Evolutionary conservation across 2,797 vertebrate species (phyloP).

Genomic region (Spizella passerina): DNA sequence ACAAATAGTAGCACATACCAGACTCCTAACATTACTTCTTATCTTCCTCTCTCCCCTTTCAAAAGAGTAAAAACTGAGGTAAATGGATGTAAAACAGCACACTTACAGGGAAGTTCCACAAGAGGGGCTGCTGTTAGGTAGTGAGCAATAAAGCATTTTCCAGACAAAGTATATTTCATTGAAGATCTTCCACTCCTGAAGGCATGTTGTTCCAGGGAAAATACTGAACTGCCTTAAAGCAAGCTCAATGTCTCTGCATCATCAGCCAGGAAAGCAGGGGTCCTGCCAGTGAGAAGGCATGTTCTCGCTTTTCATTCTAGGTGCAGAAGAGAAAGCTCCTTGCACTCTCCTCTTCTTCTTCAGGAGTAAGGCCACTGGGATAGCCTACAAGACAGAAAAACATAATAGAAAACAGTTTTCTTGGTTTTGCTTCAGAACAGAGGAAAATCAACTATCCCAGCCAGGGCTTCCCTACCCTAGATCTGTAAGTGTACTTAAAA

Average conservation of each 20-base stretch:
- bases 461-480: neutral
- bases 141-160: neutral
- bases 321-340: neutral
- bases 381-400: neutral
- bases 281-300: neutral
- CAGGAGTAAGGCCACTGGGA: neutral
- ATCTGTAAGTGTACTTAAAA: neutral
- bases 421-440: neutral
- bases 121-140: neutral
- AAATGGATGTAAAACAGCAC: neutral
- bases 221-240: neutral
- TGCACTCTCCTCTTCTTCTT: neutral
- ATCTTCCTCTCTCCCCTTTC: neutral
- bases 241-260: neutral
- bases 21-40: neutral
- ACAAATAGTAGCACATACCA: neutral
- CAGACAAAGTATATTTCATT: neutral
- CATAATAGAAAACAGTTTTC: neutral
- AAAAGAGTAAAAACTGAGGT: neutral
- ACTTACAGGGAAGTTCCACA: neutral
- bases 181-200: neutral
- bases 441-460: neutral
- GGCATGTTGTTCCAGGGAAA: neutral
- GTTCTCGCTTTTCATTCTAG: neutral
- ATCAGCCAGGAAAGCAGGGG: neutral